phyloP scores from a whole-genome alignment of 2,797 vertebrate species.

The Synanceia verrucosa region DNA sequence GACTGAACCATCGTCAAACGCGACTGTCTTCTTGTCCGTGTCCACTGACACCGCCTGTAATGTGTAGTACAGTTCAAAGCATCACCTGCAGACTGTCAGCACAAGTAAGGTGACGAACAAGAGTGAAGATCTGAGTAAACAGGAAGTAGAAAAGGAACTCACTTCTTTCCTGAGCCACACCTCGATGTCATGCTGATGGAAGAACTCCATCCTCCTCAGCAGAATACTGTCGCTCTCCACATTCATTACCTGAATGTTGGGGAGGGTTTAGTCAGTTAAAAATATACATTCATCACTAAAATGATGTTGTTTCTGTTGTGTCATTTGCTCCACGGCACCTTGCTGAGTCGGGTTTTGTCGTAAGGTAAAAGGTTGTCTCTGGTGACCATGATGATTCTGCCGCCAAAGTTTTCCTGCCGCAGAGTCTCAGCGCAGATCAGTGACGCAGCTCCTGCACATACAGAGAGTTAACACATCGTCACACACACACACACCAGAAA shows the following conservation, averaged over 20 bases:
- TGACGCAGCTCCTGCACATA: constrained; percentile 82
- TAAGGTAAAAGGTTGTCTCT: constrained; percentile 85
- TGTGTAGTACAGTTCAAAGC: neutral
- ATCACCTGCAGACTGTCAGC: neutral
- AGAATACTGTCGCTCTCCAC: constrained; percentile 77
- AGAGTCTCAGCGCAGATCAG: constrained; percentile 88
- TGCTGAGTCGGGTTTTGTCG: constrained; percentile 88
- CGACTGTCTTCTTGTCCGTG: constrained; percentile 79
- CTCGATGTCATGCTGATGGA: constrained; percentile 77
- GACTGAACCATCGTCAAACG: constrained; percentile 80
- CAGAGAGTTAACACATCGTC: constrained; percentile 34
- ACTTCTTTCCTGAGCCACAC: constrained; percentile 87
- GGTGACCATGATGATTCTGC: constrained; percentile 87
- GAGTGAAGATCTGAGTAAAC: neutral
- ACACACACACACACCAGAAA: neutral
- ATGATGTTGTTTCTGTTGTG: fast-evolving
- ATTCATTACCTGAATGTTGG: constrained; percentile 76
- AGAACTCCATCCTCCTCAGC: constrained; percentile 85
- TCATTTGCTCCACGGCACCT: constrained; percentile 71
- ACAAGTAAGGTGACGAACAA: neutral
- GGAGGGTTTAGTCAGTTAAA: neutral
- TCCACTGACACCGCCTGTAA: constrained; percentile 82
- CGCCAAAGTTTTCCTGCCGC: constrained; percentile 85
- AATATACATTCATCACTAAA: neutral
- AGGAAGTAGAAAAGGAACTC: constrained; percentile 15